Evolutionary conservation across 2,888 invertebrate genomes (phyloP).

Genomic region (Hesperia comma): DNA sequence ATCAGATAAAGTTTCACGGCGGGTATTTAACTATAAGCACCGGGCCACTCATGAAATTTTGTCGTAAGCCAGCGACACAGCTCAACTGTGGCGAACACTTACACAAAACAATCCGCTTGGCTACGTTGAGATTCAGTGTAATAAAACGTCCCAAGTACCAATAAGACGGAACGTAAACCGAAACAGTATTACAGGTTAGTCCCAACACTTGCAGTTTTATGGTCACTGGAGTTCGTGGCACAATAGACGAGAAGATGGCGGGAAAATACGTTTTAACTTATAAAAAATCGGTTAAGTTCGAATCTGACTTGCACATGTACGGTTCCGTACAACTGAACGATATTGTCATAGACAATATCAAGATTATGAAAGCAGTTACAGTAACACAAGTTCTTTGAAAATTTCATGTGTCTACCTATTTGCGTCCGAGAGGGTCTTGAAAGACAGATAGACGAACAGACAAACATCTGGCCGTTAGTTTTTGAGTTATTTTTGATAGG

Average conservation of each 20-base stretch:
- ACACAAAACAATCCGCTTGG: not conserved
- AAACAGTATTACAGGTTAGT: not conserved
- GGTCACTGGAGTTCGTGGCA: not conserved
- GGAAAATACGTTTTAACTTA: no score
- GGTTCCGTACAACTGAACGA: no score
- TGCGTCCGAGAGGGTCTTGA: no score
- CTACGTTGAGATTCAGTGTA: not conserved
- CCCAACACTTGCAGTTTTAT: slow-evolving; percentile 13
- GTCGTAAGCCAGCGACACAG: not conserved
- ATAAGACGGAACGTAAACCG: slow-evolving; percentile 5
- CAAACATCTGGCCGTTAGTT: no score
- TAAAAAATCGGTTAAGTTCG: no score
- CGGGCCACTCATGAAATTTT: not conserved
- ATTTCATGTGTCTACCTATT: no score
- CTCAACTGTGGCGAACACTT: not conserved
- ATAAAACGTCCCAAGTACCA: slow-evolving; percentile 2
- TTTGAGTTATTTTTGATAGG: no score
- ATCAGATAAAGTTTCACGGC: not conserved
- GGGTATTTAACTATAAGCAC: not conserved
- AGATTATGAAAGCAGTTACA: no score
- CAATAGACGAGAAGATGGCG: not conserved
- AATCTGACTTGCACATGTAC: no score
- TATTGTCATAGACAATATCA: no score
- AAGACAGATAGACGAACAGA: no score
- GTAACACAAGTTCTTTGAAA: no score